Percentiles rank a stretch among this genome's conserved stretches.
Evolutionary conservation across 1,140 invertebrate species (phyloP).

Genomic region (Delia radicum): DNA sequence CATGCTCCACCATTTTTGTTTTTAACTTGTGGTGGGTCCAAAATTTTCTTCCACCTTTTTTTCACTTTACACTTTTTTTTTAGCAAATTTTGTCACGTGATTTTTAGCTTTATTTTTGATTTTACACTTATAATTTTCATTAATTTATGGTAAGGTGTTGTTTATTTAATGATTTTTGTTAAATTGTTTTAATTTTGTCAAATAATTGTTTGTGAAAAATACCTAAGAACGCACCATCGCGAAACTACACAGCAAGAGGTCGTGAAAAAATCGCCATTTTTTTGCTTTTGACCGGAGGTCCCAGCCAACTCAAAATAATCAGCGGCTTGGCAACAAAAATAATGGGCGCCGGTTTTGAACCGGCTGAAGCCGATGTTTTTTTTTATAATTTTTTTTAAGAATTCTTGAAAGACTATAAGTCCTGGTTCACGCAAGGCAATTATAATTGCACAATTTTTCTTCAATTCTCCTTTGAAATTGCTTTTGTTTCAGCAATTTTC

Average conservation of each 20-base stretch:
- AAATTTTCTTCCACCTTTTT: neutral
- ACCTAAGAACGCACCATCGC: neutral
- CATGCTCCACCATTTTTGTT: neutral
- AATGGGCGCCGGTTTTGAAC: too few species aligned
- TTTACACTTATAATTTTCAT: neutral
- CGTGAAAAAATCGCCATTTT: slow-evolving; percentile 4
- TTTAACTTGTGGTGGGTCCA: neutral
- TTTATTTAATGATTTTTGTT: neutral
- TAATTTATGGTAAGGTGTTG: neutral
- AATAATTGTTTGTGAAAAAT: neutral
- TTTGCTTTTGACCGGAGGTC: neutral
- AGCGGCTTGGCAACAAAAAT: too few species aligned
- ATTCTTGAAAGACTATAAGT: too few species aligned
- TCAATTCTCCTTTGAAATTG: too few species aligned
- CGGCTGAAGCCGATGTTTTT: too few species aligned
- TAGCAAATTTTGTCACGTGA: neutral
- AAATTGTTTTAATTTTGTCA: neutral
- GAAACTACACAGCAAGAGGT: neutral
- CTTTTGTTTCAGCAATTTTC: too few species aligned
- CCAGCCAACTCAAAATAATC: too few species aligned
- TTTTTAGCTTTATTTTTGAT: neutral
- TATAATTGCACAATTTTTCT: too few species aligned
- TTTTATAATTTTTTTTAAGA: too few species aligned
- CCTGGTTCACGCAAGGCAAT: too few species aligned
- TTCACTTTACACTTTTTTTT: neutral